Base-by-base conservation (phyloP, 1,140 invertebrate species). In the Camponotus pennsylvanicus region DNA sequence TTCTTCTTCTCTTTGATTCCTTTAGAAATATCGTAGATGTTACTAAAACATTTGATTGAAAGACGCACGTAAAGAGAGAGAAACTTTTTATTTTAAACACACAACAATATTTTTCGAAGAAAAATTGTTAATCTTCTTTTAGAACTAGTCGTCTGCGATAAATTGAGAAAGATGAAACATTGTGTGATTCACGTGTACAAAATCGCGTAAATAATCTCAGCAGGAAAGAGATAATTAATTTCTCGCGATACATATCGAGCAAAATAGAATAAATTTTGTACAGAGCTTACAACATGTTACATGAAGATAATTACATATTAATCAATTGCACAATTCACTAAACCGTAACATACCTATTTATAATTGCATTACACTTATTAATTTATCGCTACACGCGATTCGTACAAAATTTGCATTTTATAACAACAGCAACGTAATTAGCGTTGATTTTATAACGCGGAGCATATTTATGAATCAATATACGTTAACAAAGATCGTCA, bases 351-450 rank as follows among this genome's bases (percentile, higher is more conserved):
- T 52, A 34, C 5, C 77, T 82, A 45, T 82, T 73, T 69, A 59
- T 73, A 71, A 82, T 71, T 82, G 40, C 67, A 21, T 82, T 32
- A n/a, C 2, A 82, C 79, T 82, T 82, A 82, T 82, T 73, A 82
- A 82, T 82, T 59, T 82, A 73, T 71, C 79, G n/a, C 52, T 73
- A 61, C 49, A 6, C 15, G 49, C 79, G 67, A 82, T 73, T 82
- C 27, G 9, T 73, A 45, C 27, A 27, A 73, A 27, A 82, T 82
- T 82, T 71, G 18, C 67, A 71, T 82, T 59, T 71, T 82, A 73
- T 42, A 57, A 21, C 64, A 79, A 1, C 13, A n/a, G n/a, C 27
- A 52, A 32, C 7, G 11, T 61, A 59, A 73, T 73, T 45, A 32
- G 13, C 78, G 34, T 15, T 42, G 45, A 70, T 52, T 2, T n/a